Evolutionary conservation across 2,888 invertebrate species (phyloP).

Genomic region (Drosophila mimica): DNA sequence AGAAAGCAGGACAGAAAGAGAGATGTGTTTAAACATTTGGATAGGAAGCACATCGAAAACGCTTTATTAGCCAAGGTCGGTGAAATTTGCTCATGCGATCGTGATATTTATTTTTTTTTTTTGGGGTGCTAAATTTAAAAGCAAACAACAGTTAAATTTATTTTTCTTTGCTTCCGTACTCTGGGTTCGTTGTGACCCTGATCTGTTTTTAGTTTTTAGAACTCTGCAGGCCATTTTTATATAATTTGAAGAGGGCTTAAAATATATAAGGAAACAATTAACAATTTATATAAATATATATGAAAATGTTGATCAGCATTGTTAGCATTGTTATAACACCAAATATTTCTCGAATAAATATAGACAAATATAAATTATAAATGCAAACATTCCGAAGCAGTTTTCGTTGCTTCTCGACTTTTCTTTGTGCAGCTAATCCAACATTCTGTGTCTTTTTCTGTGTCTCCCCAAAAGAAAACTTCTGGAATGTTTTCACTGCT

Average conservation of each 20-base stretch:
- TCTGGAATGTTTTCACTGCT: slow-evolving; percentile 5
- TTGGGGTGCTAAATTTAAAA: slow-evolving; percentile 46
- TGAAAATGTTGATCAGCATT: not conserved
- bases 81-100: slow-evolving; percentile 34
- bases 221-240: slow-evolving; percentile 22
- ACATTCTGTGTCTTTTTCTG: not conserved
- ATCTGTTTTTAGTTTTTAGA: slow-evolving; percentile 38
- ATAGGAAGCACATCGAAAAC: slow-evolving; percentile 22
- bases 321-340: not conserved
- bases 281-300: not conserved
- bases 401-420: not conserved
- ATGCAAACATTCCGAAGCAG: not conserved
- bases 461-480: slow-evolving; percentile 3
- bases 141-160: slow-evolving; percentile 26
- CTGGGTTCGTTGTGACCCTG: slow-evolving; percentile 41
- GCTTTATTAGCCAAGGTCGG: slow-evolving; percentile 75
- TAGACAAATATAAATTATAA: not conserved
- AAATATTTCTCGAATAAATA: not conserved
- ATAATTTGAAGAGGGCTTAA: slow-evolving; percentile 2
- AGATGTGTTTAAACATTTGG: not conserved
- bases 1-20: not conserved
- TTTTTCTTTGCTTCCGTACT: not conserved
- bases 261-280: not conserved
- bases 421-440: slow-evolving; percentile 6
- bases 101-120: slow-evolving; percentile 12